A percentile compares a stretch with the other conserved stretches of the same genome.
These are phyloP conservation scores for Eleutherodactylus coqui DNA, from an alignment of 2,797 vertebrate species.

Conservation along the genomic window DNA sequence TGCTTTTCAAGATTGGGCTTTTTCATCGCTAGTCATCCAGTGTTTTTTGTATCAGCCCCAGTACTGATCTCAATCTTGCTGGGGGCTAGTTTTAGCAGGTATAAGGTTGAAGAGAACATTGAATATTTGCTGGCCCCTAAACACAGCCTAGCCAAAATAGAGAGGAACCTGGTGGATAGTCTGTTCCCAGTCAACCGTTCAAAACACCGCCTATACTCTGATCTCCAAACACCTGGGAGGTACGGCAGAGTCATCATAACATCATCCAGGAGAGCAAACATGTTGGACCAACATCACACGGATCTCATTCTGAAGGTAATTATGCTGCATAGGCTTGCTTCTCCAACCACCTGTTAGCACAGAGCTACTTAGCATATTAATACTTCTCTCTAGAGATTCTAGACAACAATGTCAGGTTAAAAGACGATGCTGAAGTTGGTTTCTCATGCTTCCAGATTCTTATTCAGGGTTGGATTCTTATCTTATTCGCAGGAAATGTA, in stretches of 20 bases:
- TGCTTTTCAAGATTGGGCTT: slow-evolving; percentile 92
- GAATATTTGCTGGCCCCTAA: slow-evolving; percentile 94
- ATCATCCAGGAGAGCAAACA: slow-evolving; percentile 87
- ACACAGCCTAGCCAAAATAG: slow-evolving; percentile 96
- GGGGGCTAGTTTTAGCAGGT: slow-evolving; percentile 96
- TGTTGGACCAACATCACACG: slow-evolving; percentile 90
- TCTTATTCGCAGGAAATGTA: neutral
- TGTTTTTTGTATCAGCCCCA: slow-evolving; percentile 95
- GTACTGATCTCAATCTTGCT: slow-evolving; percentile 95
- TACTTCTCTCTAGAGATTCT: slow-evolving; percentile 34
- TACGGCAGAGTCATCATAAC: slow-evolving; percentile 96
- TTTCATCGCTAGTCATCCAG: slow-evolving; percentile 95
- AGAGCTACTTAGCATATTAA: slow-evolving; percentile 38
- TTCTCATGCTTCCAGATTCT: neutral
- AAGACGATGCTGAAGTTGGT: neutral
- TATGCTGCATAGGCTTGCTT: slow-evolving; percentile 13
- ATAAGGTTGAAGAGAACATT: slow-evolving; percentile 93
- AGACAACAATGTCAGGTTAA: neutral
- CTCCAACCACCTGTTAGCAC: slow-evolving; percentile 55
- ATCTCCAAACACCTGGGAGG: slow-evolving; percentile 94
- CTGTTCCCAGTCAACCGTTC: slow-evolving; percentile 96
- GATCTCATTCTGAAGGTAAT: slow-evolving; percentile 91
- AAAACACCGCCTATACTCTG: slow-evolving; percentile 95
- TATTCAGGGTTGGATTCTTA: neutral
- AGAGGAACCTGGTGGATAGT: slow-evolving; percentile 96